phyloP scores from a whole-genome alignment of 2,888 invertebrate species.

The Epistrophe grossulariae region DNA sequence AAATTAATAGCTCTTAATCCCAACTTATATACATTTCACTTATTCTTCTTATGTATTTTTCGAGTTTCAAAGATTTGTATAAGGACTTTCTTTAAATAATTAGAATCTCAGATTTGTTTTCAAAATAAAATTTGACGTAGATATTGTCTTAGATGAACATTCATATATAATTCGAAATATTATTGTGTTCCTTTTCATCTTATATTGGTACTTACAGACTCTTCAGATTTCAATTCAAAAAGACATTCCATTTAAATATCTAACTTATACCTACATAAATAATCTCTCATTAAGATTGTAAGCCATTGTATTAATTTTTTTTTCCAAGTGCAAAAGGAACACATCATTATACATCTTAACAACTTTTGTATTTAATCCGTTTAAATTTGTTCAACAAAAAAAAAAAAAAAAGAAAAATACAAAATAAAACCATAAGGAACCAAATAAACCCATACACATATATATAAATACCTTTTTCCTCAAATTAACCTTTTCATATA shows the following conservation, averaged over 20 bases:
- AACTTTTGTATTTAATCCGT: not conserved
- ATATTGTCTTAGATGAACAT: not conserved
- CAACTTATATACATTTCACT: not conserved
- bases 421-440: not conserved
- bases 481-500: slow-evolving; percentile 34
- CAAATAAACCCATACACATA: slow-evolving; percentile 4
- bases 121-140: not conserved
- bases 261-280: not conserved
- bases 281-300: slow-evolving; percentile 22
- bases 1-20: not conserved
- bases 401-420: not conserved
- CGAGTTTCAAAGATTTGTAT: not conserved
- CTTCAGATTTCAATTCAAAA: not conserved
- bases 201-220: no score
- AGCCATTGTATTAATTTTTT: slow-evolving; percentile 2
- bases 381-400: slow-evolving; percentile 8
- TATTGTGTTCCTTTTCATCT: not conserved
- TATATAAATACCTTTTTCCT: slow-evolving; percentile 10
- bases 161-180: not conserved
- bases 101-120: not conserved
- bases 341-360: slow-evolving; percentile 21
- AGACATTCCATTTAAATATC: not conserved
- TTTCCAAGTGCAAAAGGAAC: not conserved
- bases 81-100: not conserved
- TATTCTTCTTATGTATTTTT: not conserved